These are phyloP conservation scores for Nephrotoma guestfalica DNA, from an alignment of 2,888 invertebrate genomes.

Conservation along the genomic window DNA sequence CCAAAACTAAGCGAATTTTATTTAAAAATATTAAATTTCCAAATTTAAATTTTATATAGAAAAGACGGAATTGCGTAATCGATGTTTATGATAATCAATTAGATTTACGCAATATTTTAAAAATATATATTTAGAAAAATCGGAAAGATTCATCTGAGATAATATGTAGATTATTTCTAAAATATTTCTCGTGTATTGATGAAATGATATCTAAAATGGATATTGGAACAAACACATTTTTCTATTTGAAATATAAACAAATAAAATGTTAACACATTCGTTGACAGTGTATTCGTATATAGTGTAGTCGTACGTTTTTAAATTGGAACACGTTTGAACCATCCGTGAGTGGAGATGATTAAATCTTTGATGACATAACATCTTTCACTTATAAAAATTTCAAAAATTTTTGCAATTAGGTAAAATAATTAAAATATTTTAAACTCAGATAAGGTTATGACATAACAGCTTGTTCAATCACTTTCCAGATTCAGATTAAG, in stretches of 20 bases:
- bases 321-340: too few species aligned
- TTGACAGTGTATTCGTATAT: not conserved
- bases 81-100: not conserved
- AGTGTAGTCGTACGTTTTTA: not conserved
- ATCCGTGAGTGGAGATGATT: too few species aligned
- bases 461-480: too few species aligned
- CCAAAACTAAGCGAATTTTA: not conserved
- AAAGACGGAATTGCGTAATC: not conserved
- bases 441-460: too few species aligned
- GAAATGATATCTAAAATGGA: not conserved
- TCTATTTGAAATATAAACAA: not conserved
- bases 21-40: not conserved
- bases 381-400: too few species aligned
- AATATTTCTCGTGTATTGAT: not conserved
- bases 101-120: not conserved
- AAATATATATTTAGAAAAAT: not conserved
- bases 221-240: not conserved
- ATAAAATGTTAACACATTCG: not conserved
- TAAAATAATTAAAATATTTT: too few species aligned
- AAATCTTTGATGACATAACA: too few species aligned
- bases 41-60: not conserved
- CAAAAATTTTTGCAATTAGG: too few species aligned
- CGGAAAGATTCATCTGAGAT: not conserved
- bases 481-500: too few species aligned
- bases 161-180: not conserved